Base-by-base conservation (phyloP, 2,113 vertebrate species). In the Amazona vittata region DNA sequence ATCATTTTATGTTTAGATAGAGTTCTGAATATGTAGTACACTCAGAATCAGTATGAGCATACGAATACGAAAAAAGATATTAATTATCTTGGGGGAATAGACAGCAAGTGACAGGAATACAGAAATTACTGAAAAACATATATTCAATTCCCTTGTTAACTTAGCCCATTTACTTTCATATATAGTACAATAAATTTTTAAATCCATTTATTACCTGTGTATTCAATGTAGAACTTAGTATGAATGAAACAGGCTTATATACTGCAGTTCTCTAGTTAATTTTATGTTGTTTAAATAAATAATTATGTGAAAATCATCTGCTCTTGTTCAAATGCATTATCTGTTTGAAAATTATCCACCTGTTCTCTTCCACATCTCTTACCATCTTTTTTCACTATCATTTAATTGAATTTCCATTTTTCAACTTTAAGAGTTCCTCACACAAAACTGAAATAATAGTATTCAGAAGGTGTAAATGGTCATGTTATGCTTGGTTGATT, bases 241-340 rank as follows among this genome's bases (percentile, higher is more conserved):
- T 70, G 81, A 91, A 76, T 70, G 81, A 91, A 60, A 6, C 52
- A 91, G 46, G n/a, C 26, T 87, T 90, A 86, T 64, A 79, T 25
- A 68, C 37, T 52, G 35, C 17, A 89, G 57, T 53, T 68, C 15
- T 89, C 29, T 77, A 94, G 96, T 90, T 83, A 44, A 79, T 93
- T 97, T 78, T 88, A 13, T 93, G 22, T 86, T 8, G 2, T 55
- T 97, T 92, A 94, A 91, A 86, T 89, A 95, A 89, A 59, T 94
- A 88, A 89, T 78, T 91, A 21, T 49, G 65, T 79, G 87, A 88
- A 93, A 33, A 81, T 68, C 69, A 65, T 74, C 41, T 41, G 28
- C n/a, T 93, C 47, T 63, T 83, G 44, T 47, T 91, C 68, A 92
- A 83, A 52, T 50, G 22, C 74, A 93, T 59, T 85, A 68, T 64